Percentiles rank a stretch among this genome's conserved stretches.
phyloP scores from a whole-genome alignment of 2,888 invertebrate species.

The Notodonta ziczac region DNA sequence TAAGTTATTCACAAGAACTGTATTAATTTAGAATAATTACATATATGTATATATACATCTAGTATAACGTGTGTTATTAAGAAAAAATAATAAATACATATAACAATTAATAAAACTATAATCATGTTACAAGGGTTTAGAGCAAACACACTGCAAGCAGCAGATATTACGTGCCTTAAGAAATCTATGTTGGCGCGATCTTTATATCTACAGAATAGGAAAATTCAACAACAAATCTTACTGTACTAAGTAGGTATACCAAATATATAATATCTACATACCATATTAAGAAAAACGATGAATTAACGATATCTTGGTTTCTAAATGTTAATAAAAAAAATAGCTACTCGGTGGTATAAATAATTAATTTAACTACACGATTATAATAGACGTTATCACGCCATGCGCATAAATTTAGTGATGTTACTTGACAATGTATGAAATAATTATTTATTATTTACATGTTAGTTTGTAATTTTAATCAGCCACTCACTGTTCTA shows the following conservation, averaged over 20 bases:
- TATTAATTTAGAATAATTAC: too few species aligned
- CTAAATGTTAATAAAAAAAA: slow-evolving; percentile 21
- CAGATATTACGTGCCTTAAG: slow-evolving; percentile 10
- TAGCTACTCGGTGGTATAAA: slow-evolving; percentile 10
- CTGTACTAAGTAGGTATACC: neutral
- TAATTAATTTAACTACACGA: slow-evolving; percentile 19
- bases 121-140: slow-evolving; percentile 12
- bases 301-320: slow-evolving; percentile 12
- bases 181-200: slow-evolving; percentile 8
- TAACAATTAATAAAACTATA: slow-evolving; percentile 11
- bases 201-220: slow-evolving; percentile 23
- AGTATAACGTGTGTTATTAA: slow-evolving; percentile 13
- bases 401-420: slow-evolving; percentile 28
- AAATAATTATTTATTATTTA: slow-evolving; percentile 15
- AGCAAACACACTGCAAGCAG: slow-evolving; percentile 23
- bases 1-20: too few species aligned
- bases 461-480: slow-evolving; percentile 23
- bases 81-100: slow-evolving; percentile 13
- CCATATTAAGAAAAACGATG: slow-evolving; percentile 19
- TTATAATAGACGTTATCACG: slow-evolving; percentile 26
- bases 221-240: slow-evolving; percentile 10
- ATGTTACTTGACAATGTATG: neutral
- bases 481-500: slow-evolving; percentile 18
- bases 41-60: slow-evolving; percentile 28
- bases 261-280: slow-evolving; percentile 18